Base-by-base conservation (phyloP, 2,797 vertebrate genomes). In the Catostomus latipinnis region DNA sequence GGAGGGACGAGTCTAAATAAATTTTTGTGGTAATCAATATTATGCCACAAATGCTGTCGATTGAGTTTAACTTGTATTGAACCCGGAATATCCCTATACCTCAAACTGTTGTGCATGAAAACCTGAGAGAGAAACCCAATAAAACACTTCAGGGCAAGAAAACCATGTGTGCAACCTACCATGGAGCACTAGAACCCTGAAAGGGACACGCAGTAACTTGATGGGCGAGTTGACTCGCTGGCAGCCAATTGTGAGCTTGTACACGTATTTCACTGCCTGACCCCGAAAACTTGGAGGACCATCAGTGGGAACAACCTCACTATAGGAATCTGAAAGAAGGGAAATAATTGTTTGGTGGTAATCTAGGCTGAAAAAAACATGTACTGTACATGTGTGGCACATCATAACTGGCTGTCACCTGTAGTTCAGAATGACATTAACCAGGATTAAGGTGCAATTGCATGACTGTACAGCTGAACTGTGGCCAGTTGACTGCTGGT, bases 191-290 rank as follows among this genome's bases (percentile, higher is more conserved):
- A 99, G 93, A 74, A 99, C 98, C 58, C 97, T 93, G 92, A 99
- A 96, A 70, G 98, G 98, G 16, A 99, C 96, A 0, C 97, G 87
- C 14, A 99, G 95, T 0, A 99, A 94, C 84, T 98, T 98, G 93
- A 99, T 99, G 49, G 98, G 96, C 0, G 96, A 99, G 92, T 97
- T 98, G 87, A 99, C 98, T 4, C 98, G 94, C 92, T 99, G 98
- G 91, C 98, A 99, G 90, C 98, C 98, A 0, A 99, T 96, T 57
- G 98, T 99, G 88, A 99, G 89, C 89, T 99, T 99, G 93, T 99
- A 99, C 82, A 98, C 97, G 0, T 99, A 99, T 87, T 99, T 99
- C 81, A 98, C 97, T 0, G 96, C 94, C 90, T 99, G 98, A 1
- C 98, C 98, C 5, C 98, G 95, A 87, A 99, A 99, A 70, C 97